These are phyloP conservation scores for Camelus bactrianus DNA, from an alignment of 2,113 vertebrate species.

Conservation along the genomic window DNA sequence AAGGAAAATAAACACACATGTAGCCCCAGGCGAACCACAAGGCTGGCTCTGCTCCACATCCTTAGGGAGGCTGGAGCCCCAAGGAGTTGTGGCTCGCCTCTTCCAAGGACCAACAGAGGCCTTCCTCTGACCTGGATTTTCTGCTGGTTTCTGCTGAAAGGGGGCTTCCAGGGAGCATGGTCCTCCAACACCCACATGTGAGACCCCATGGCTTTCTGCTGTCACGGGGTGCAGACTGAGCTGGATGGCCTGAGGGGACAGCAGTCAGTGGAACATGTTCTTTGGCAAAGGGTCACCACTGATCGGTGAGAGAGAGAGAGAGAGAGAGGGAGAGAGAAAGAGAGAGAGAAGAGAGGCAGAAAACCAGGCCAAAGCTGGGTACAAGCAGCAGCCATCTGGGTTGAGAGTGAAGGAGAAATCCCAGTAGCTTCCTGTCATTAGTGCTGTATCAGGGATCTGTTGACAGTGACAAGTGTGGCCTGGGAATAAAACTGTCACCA, in stretches of 20 bases:
- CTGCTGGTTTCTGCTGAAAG: not conserved
- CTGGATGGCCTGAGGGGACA: not conserved
- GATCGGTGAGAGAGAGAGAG: not conserved
- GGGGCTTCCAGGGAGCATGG: not conserved
- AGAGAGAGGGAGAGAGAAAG: not conserved
- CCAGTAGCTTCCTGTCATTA: not conserved
- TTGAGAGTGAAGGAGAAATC: not conserved
- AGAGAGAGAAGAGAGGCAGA: no score
- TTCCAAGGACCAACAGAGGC: not conserved
- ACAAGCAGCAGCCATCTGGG: not conserved
- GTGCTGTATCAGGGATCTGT: not conserved
- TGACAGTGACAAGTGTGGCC: rapidly evolving
- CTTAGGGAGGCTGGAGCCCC: not conserved
- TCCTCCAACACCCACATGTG: not conserved
- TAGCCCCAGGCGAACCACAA: not conserved
- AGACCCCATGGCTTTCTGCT: not conserved
- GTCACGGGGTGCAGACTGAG: not conserved
- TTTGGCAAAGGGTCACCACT: not conserved
- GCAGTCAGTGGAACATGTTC: no score
- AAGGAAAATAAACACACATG: constrained; percentile 56
- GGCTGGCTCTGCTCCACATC: not conserved
- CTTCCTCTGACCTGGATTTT: not conserved
- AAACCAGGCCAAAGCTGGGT: no score
- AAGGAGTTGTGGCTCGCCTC: not conserved
- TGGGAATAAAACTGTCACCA: not conserved